phyloP scores from a whole-genome alignment of 1,140 invertebrate genomes.

The Trichogramma pretiosum region DNA sequence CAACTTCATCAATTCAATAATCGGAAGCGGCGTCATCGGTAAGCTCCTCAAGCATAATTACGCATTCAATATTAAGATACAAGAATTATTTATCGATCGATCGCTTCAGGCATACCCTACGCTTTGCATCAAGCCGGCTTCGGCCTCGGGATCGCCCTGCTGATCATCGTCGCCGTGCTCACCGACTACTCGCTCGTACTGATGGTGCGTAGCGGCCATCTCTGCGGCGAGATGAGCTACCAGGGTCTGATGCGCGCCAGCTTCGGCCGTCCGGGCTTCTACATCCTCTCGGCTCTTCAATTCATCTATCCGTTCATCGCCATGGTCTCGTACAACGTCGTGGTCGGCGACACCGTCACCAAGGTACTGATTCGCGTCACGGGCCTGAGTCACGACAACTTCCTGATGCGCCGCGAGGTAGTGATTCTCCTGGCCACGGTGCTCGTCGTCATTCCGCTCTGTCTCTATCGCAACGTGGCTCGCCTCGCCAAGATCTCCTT shows the following conservation, averaged over 20 bases:
- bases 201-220: constrained; percentile 70
- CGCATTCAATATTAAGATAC: too few relatives aligned
- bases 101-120: constrained; percentile 73
- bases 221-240: constrained; percentile 75
- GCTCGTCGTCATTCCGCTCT: constrained; percentile 70
- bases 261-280: constrained; percentile 72
- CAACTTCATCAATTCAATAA: constrained; percentile 90
- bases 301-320: constrained; percentile 83
- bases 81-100: too few relatives aligned
- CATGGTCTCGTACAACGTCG: constrained; percentile 86
- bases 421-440: constrained; percentile 70
- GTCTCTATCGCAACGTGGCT: constrained; percentile 72
- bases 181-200: constrained; percentile 80
- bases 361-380: constrained; percentile 67
- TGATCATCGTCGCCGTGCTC: constrained; percentile 66
- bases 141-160: constrained; percentile 62
- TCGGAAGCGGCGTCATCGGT: constrained; percentile 85
- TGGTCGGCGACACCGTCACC: constrained; percentile 81
- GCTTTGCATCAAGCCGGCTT: constrained; percentile 75
- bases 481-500: constrained; percentile 72
- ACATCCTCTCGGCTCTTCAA: constrained; percentile 67
- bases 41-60: constrained; percentile 24
- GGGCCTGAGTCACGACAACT: constrained; percentile 43
- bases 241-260: constrained; percentile 76
- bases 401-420: constrained; percentile 63